A percentile compares a stretch with the other conserved stretches of the same genome.
Evolutionary conservation across 2,797 vertebrate species (phyloP).

Genomic region (Arrhamphus sclerolepis): DNA sequence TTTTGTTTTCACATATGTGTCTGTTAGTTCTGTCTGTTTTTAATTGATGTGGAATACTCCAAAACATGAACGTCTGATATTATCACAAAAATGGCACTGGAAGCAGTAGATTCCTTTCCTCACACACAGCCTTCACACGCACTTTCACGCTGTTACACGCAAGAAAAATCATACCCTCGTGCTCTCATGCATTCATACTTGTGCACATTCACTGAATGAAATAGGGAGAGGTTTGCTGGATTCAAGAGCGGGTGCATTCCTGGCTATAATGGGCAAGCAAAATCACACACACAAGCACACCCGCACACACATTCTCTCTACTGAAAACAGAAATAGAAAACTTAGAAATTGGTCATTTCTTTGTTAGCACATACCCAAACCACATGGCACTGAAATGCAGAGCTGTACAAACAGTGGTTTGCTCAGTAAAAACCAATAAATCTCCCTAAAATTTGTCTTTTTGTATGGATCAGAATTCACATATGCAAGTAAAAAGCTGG

Average conservation of each 20-base stretch:
- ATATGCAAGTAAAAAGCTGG: not conserved
- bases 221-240: conserved; percentile 73
- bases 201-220: conserved; percentile 26
- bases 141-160: conserved; percentile 8
- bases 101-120: conserved; percentile 32
- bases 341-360: conserved; percentile 39
- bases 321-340: conserved; percentile 40
- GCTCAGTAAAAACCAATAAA: conserved; percentile 4
- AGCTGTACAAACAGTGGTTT: conserved; percentile 12
- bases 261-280: conserved; percentile 68
- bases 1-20: conserved; percentile 12
- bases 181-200: conserved; percentile 24
- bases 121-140: conserved; percentile 3
- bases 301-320: conserved; percentile 18
- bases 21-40: conserved; percentile 4
- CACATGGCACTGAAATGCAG: conserved; percentile 10
- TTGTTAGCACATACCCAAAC: conserved; percentile 7
- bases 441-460: not conserved
- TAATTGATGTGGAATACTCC: conserved; percentile 7
- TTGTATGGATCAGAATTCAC: not conserved
- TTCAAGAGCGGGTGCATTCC: conserved; percentile 68
- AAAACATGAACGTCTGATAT: conserved; percentile 26
- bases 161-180: conserved; percentile 29
- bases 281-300: conserved; percentile 28
- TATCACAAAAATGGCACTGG: conserved; percentile 7